Evolutionary conservation across 2,113 vertebrate species (phyloP).

Genomic region (Corvus moneduloides): DNA sequence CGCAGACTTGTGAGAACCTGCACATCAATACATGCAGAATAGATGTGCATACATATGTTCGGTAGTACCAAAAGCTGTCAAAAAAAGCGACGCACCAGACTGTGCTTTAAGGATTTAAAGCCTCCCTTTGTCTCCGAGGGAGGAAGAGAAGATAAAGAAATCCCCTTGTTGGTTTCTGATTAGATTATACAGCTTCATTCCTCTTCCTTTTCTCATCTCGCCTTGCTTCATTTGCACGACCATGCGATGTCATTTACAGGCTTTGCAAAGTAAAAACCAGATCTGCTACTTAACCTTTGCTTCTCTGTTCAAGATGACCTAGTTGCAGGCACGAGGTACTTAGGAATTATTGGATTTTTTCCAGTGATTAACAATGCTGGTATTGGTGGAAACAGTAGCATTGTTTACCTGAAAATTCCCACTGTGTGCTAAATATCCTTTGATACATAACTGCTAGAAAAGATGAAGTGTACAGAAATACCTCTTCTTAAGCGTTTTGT

Average conservation of each 20-base stretch:
- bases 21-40: background rate
- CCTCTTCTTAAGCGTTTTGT: background rate
- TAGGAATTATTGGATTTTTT: constrained; percentile 6
- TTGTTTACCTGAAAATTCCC: constrained; percentile 10
- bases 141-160: background rate
- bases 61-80: background rate
- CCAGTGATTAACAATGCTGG: background rate
- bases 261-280: constrained; percentile 64
- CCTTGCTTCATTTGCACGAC: constrained; percentile 77
- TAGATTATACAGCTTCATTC: constrained; percentile 68
- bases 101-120: background rate
- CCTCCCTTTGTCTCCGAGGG: constrained; percentile 33
- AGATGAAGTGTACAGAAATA: background rate
- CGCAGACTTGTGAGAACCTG: background rate
- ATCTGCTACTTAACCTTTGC: constrained; percentile 55
- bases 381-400: background rate
- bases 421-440: background rate
- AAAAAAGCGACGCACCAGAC: background rate
- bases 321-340: constrained; percentile 31
- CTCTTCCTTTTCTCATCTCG: constrained; percentile 77
- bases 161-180: constrained; percentile 31
- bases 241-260: constrained; percentile 73
- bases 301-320: constrained; percentile 69
- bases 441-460: background rate
- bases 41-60: background rate